Base-by-base conservation (phyloP, 1,140 invertebrate species). In the Bombus polaris region DNA sequence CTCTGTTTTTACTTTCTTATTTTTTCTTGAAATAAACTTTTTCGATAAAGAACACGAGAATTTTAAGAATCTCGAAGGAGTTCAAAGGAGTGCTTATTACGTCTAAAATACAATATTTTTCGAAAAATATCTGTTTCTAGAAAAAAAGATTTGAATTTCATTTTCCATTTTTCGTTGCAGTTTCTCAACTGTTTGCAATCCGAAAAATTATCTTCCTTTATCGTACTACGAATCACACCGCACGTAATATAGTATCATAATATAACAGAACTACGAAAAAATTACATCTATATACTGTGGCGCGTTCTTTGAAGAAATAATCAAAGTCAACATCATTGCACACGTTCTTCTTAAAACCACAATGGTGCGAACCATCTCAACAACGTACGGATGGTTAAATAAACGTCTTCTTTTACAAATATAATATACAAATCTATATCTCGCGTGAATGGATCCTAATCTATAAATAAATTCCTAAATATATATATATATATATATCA, bases 351-450 rank as follows among this genome's bases (percentile, higher is more conserved):
- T 59, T 72, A 71, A 62, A 72, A 39, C 35, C 47, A 62, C 22
- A 39, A 77, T 42, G 62, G 44, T 57, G 77, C 44, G 44, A 57
- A 44, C 32, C 18, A 12, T 35, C 62, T 22, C 22, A 12, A 32
- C 10, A 32, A 28, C n/a, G 42, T 53, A 22, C 13, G 35, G n/a
- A n/a, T 15, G 42, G 35, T 35, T 25, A 44, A n/a, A 0, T 62
- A 73, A 47, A 65, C 42, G 2, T 42, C n/a, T 57, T 25, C 28
- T 70, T 35, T 76, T 42, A 66, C 62, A 78, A 77, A 57, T 83
- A 78, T 1, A 70, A 77, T 78, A 32, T 83, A 78, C 65, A 83
- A 83, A 83, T 70, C 37, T 78, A 15, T n/a, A 57, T 68, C 9
- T 70, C 42, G 42, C 57, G 57, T 44, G 53, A 84, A 47, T 84